Percentiles rank a stretch among this genome's conserved stretches.
phyloP scores from a whole-genome alignment of 37 sponge, comb jelly and placozoan genomes.

The Crambe crambe region DNA sequence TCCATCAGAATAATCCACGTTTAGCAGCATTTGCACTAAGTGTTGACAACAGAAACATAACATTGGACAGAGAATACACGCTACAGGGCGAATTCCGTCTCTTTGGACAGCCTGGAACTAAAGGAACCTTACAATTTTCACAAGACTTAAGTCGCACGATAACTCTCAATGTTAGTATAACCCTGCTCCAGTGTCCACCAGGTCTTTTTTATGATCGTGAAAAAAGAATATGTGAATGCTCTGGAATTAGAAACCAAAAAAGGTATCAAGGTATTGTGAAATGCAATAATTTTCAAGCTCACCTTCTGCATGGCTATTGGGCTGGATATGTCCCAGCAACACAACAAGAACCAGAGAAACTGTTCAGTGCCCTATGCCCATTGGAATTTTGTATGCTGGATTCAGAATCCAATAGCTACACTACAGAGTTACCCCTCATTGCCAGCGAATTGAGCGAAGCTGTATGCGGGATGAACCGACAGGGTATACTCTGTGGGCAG shows the following conservation, averaged over 20 bases:
- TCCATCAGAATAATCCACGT: too few relatives aligned
- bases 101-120: too few relatives aligned
- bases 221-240: neutral
- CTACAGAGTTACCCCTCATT: neutral
- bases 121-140: too few relatives aligned
- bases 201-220: neutral
- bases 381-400: neutral
- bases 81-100: too few relatives aligned
- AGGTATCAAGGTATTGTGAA: neutral
- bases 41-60: too few relatives aligned
- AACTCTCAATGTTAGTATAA: neutral
- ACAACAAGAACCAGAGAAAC: neutral
- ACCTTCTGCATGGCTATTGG: neutral
- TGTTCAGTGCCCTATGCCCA: neutral
- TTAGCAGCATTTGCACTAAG: too few relatives aligned
- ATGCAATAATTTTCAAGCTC: neutral
- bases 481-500: slow-evolving; percentile 31
- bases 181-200: neutral
- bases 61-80: too few relatives aligned
- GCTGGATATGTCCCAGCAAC: slow-evolving; percentile 20
- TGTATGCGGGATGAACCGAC: slow-evolving; percentile 13
- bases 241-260: neutral
- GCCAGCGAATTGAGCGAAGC: neutral
- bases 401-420: neutral
- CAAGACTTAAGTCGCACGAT: too few relatives aligned